Percentiles rank a stretch among this genome's conserved stretches.
phyloP scores from a whole-genome alignment of 2,797 vertebrate species.

The Siniperca undulata region DNA sequence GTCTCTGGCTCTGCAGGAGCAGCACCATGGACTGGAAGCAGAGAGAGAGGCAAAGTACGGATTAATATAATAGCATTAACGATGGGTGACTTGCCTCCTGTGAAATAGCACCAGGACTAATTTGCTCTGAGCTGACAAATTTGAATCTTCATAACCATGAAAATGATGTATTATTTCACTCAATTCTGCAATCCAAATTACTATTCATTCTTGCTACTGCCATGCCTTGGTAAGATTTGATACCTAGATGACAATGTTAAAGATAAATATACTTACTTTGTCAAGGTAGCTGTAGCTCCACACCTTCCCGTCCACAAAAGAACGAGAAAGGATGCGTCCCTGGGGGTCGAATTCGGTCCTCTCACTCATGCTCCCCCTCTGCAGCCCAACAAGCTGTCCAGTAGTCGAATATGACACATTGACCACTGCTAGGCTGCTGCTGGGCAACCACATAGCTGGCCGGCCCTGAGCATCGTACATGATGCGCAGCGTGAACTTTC shows the following conservation, averaged over 20 bases:
- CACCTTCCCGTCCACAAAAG: constrained; percentile 96
- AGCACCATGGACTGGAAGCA: constrained; percentile 95
- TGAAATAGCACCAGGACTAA: constrained; percentile 66
- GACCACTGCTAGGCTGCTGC: constrained; percentile 97
- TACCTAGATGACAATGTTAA: constrained; percentile 21
- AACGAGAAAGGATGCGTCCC: constrained; percentile 93
- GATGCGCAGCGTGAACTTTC: constrained; percentile 97
- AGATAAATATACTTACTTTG: constrained; percentile 81
- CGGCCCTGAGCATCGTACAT: constrained; percentile 98
- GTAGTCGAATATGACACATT: constrained; percentile 96
- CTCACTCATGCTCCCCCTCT: constrained; percentile 98
- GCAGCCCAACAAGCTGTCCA: constrained; percentile 93
- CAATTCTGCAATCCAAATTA: constrained; percentile 58
- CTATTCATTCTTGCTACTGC: constrained; percentile 30
- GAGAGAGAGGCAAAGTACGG: constrained; percentile 37
- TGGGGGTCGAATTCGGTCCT: constrained; percentile 94
- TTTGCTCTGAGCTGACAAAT: constrained; percentile 68
- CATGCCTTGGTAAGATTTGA: constrained; percentile 29
- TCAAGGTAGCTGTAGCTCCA: constrained; percentile 99
- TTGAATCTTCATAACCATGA: constrained; percentile 67
- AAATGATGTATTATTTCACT: constrained; percentile 69
- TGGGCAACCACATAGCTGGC: constrained; percentile 97
- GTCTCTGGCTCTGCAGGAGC: constrained; percentile 97
- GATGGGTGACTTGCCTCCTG: constrained; percentile 65
- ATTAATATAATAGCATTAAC: constrained; percentile 67